Conservation (phyloP, 37 sponge, comb jelly and placozoan species). For the Bolinopsis microptera region DNA sequence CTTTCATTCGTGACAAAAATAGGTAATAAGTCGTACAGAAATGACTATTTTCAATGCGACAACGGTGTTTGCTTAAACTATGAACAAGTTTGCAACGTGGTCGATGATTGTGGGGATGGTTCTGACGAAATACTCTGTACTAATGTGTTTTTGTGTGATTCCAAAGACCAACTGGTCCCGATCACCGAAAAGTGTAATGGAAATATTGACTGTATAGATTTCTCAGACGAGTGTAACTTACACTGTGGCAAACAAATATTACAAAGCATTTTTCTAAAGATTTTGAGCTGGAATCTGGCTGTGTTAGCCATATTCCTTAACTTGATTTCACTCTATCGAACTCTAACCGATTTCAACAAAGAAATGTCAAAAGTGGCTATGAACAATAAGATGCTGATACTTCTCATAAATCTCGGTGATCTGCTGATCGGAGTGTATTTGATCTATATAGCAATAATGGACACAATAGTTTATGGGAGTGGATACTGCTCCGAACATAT, state of each 20-base stretch:
- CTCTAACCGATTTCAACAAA: not conserved
- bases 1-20: not conserved
- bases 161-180: not conserved
- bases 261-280: not conserved
- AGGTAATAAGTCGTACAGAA: not conserved
- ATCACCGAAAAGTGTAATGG: not conserved
- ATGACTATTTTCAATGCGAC: not conserved
- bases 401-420: not conserved
- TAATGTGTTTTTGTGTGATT: not conserved
- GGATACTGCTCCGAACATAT: not conserved
- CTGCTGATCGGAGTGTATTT: not conserved
- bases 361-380: not conserved
- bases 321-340: not conserved
- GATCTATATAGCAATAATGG: not conserved
- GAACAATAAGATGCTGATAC: not conserved
- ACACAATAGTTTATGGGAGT: not conserved
- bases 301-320: not conserved
- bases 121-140: not conserved
- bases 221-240: not conserved
- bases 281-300: not conserved
- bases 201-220: not conserved
- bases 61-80: not conserved
- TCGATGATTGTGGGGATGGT: not conserved
- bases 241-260: not conserved
- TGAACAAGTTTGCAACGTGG: not conserved